Percentiles rank a stretch among this genome's conserved stretches.
Evolutionary conservation across 2,888 invertebrate genomes (phyloP).

Genomic region (Tiphia femorata): DNA sequence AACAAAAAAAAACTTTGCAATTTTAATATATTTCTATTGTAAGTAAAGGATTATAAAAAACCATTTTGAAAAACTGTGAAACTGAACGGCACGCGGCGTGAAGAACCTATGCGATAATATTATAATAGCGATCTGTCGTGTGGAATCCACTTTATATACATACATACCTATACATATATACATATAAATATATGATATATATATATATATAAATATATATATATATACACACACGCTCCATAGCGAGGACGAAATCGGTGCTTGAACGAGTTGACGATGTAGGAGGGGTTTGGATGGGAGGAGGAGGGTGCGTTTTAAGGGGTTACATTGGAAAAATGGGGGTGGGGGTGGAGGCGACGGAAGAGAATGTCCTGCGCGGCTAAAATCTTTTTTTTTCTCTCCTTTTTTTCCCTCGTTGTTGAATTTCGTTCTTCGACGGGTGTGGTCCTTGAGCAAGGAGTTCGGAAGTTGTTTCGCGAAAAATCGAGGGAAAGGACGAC

Average conservation of each 20-base stretch:
- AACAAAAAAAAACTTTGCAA: slow-evolving; percentile 53
- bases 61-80: slow-evolving; percentile 37
- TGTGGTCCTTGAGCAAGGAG: too few relatives aligned
- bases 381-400: slow-evolving; percentile 3
- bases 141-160: slow-evolving; percentile 26
- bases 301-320: too few relatives aligned
- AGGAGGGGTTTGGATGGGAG: background rate
- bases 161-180: slow-evolving; percentile 32
- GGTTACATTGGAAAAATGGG: background rate
- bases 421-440: background rate
- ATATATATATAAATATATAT: slow-evolving; percentile 23
- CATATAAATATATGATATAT: slow-evolving; percentile 23
- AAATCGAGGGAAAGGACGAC: background rate
- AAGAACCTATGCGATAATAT: slow-evolving; percentile 37
- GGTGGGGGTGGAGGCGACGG: background rate
- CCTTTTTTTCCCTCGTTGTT: too few relatives aligned
- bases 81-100: slow-evolving; percentile 22
- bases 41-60: slow-evolving; percentile 52
- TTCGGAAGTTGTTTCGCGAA: too few relatives aligned
- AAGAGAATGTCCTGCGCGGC: background rate
- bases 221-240: background rate
- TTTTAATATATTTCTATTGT: slow-evolving; percentile 64
- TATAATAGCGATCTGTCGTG: slow-evolving; percentile 27
- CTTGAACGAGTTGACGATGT: background rate
- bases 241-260: background rate